Evolutionary conservation across 2,888 invertebrate genomes (phyloP).

Genomic region (Melinaea marsaeus): DNA sequence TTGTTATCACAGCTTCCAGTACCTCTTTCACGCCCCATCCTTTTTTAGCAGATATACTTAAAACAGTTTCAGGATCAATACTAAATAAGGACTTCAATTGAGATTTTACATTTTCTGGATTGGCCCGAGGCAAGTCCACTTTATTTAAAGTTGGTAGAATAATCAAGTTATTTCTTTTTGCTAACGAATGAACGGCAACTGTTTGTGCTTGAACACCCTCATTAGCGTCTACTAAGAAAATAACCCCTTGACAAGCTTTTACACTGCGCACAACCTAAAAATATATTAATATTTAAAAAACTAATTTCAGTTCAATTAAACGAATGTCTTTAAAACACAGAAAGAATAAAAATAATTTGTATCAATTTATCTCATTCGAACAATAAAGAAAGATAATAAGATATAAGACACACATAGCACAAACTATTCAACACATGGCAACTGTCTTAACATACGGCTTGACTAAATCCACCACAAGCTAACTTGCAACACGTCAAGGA

Average conservation of each 20-base stretch:
- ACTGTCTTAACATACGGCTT: no score
- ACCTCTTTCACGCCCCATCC: constrained; percentile 90
- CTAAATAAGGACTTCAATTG: constrained; percentile 91
- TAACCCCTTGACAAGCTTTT: constrained; percentile 95
- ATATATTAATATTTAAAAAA: not conserved
- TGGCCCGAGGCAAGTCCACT: constrained; percentile 94
- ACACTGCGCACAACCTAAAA: constrained; percentile 88
- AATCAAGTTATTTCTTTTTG: constrained; percentile 86
- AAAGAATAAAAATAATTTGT: no score
- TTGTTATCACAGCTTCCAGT: constrained; percentile 85
- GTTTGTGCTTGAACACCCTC: constrained; percentile 98
- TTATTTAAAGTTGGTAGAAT: constrained; percentile 97
- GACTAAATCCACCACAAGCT: no score
- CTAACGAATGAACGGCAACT: constrained; percentile 96
- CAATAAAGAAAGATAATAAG: not conserved
- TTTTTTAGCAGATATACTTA: constrained; percentile 94
- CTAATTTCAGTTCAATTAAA: no score
- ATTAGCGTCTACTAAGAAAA: constrained; percentile 96
- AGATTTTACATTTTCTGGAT: constrained; percentile 87
- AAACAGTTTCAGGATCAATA: constrained; percentile 83
- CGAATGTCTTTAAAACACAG: no score
- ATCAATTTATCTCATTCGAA: no score
- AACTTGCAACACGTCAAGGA: no score
- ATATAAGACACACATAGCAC: not conserved
- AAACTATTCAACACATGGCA: not conserved